phyloP scores from a whole-genome alignment of 1,140 invertebrate genomes.

The Drosophila ficusphila region DNA sequence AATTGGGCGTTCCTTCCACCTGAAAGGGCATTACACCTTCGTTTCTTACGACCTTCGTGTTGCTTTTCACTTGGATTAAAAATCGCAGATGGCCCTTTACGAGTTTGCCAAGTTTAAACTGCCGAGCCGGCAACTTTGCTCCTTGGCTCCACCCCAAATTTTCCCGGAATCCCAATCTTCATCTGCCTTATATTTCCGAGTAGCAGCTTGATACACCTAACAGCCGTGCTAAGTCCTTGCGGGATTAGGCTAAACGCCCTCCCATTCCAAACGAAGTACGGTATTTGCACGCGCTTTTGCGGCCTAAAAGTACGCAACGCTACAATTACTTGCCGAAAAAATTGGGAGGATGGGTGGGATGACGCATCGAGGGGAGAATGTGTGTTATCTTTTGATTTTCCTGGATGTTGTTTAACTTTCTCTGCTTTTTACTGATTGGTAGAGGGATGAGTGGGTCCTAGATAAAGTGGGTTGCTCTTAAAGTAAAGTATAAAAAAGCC shows the following conservation, averaged over 20 bases:
- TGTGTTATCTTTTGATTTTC: slow-evolving; percentile 23
- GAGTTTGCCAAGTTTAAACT: slow-evolving; percentile 35
- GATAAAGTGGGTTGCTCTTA: too few relatives aligned
- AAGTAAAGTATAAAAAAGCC: too few relatives aligned
- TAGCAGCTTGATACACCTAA: slow-evolving; percentile 52
- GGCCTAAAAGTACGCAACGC: slow-evolving; percentile 61
- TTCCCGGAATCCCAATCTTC: neutral
- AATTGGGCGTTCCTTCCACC: too few relatives aligned
- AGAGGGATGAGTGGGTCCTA: neutral
- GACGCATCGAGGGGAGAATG: neutral
- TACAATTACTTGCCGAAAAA: slow-evolving; percentile 49
- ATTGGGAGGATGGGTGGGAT: neutral
- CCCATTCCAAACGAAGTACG: slow-evolving; percentile 23
- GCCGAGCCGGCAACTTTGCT: slow-evolving; percentile 35
- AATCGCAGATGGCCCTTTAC: slow-evolving; percentile 53
- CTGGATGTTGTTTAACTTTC: neutral
- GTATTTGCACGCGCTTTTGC: slow-evolving; percentile 64
- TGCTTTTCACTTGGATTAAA: slow-evolving; percentile 54
- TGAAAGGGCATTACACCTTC: neutral
- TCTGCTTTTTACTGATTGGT: neutral
- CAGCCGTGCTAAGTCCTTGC: slow-evolving; percentile 66
- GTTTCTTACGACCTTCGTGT: neutral
- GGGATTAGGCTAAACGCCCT: slow-evolving; percentile 40
- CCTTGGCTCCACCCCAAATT: slow-evolving; percentile 7
- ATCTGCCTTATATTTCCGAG: slow-evolving; percentile 12